A percentile compares a stretch with the other conserved stretches of the same genome.
These are phyloP conservation scores for Germaria angustata DNA, from an alignment of 2,888 invertebrate genomes.

Conservation along the genomic window DNA sequence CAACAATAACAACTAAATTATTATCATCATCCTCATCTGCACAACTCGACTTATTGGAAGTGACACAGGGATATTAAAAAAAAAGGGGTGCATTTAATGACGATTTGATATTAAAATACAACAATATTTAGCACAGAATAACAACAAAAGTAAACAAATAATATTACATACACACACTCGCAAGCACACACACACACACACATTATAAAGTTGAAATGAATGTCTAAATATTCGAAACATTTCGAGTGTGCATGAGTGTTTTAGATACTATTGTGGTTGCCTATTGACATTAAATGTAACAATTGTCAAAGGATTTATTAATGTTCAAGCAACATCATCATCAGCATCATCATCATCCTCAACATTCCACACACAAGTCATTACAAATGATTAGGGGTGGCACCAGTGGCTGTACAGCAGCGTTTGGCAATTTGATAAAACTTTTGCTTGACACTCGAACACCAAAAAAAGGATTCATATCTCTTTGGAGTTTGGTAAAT, in stretches of 20 bases:
- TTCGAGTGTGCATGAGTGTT: constrained; percentile 3
- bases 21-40: constrained; percentile 51
- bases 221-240: constrained; percentile 2
- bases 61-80: constrained; percentile 56
- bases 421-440: constrained; percentile 23
- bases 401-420: not conserved
- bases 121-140: constrained; percentile 32
- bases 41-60: constrained; percentile 39
- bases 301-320: constrained; percentile 79
- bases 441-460: constrained; percentile 7
- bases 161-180: constrained; percentile 15
- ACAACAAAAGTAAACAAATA: constrained; percentile 32
- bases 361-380: constrained; percentile 24
- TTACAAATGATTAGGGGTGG: constrained; percentile 43
- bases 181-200: not conserved
- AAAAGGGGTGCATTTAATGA: constrained; percentile 63
- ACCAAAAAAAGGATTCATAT: constrained; percentile 22
- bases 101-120: constrained; percentile 63
- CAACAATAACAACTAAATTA: constrained; percentile 60
- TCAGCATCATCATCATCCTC: constrained; percentile 1
- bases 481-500: constrained; percentile 21
- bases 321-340: constrained; percentile 53
- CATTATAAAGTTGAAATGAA: constrained; percentile 13
- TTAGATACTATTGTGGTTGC: constrained; percentile 68
- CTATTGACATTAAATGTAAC: constrained; percentile 73